phyloP scores from a whole-genome alignment of 1,140 invertebrate species.

The Brachionus sp. region DNA sequence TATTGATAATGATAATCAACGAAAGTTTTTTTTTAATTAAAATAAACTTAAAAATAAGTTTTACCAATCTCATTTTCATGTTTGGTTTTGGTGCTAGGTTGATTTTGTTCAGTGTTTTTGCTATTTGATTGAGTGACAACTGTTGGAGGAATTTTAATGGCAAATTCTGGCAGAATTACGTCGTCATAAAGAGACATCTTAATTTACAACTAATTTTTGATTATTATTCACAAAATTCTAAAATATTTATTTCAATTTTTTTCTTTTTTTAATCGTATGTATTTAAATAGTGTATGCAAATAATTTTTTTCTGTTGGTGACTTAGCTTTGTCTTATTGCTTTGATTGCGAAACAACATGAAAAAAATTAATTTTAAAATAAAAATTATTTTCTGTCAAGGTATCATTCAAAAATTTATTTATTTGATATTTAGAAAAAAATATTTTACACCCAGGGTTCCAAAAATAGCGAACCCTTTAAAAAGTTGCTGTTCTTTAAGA shows the following conservation, averaged over 20 bases:
- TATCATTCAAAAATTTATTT: too few relatives aligned
- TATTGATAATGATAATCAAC: conserved; percentile 3
- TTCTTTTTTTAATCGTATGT: background rate
- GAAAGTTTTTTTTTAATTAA: conserved; percentile 28
- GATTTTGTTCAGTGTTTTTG: background rate
- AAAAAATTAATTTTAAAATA: too few relatives aligned
- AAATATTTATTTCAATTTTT: background rate
- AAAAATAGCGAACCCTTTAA: too few relatives aligned
- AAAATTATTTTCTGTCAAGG: too few relatives aligned
- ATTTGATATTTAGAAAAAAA: too few relatives aligned
- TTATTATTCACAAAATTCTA: conserved; percentile 2
- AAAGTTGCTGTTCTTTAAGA: too few relatives aligned
- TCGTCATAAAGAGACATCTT: conserved; percentile 44
- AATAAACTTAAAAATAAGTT: conserved; percentile 22
- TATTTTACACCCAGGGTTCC: too few relatives aligned
- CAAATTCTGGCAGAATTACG: conserved; percentile 30
- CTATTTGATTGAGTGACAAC: background rate
- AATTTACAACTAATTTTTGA: background rate
- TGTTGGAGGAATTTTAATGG: background rate
- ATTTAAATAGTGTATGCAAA: background rate
- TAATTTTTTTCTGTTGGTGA: background rate
- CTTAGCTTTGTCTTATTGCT: background rate
- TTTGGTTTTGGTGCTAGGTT: background rate
- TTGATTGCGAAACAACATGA: too few relatives aligned
- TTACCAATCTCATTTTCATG: conserved; percentile 30